Base-by-base conservation (phyloP, 2,888 invertebrate species). In the Machimus rusticus region DNA sequence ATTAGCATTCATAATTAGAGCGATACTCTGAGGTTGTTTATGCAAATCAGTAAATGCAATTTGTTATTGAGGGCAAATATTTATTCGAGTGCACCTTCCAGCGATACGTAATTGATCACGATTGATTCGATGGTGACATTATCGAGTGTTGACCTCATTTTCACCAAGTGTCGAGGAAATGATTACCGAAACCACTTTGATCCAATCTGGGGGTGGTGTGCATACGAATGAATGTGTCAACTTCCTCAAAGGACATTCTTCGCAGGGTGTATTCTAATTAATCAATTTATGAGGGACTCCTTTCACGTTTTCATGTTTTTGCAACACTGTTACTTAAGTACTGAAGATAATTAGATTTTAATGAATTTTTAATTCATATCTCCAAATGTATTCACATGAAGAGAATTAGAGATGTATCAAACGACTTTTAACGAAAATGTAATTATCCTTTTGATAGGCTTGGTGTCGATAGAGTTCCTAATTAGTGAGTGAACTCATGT, bases 71-170 rank as follows among this genome's bases (percentile, higher is more conserved):
- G 16, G 28, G 55, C 23, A 57, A 37, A 39, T 66, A 46, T 34
- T 66, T 79, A 66, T 66, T 66, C 9, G 9, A 9, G 14, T 23
- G 23, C 23, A 66, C 28, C 23, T 23, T 89, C 90, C 90, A 84
- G 90, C 90, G 57, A 90, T 92, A 90, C 93, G 93, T 43, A 92
- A 90, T 89, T 92, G 92, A 89, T 93, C 92, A 89, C 8, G 19
- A 66, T 66, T 92, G 92, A 89, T 91, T 92, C 78, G 91, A 90
- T 84, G 91, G 90, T 51, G 92, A 90, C 79, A 91, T 90, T 88
- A 92, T 66, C 93, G 76, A 92, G 92, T 90, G 92, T 92, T 77
- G 93, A 90, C 91, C 93, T 93, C 87, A 93, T 28, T 93, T 92
- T 93, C 93, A 93, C 86, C 79, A 82, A 43, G 77, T 31, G 74